Evolutionary conservation across 1,140 invertebrate genomes (phyloP), one percentile per base, ranked within the genome.

Genomic region (Pararge aegeria): DNA sequence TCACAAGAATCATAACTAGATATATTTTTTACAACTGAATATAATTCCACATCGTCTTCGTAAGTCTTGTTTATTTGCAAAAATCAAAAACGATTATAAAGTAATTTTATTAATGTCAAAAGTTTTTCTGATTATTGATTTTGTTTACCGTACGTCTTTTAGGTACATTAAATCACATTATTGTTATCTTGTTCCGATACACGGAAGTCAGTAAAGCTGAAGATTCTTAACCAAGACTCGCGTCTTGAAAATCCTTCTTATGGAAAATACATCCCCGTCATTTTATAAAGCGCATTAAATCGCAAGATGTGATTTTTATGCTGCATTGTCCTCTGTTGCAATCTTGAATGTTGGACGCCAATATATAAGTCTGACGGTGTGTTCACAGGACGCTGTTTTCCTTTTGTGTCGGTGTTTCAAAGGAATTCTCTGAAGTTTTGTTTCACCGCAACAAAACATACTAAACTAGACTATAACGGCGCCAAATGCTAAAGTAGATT

Each of bases 221-320:
- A 24, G n/a, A n/a, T n/a, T 7, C 24, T 24, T 24, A 24, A 24
- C 2, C 24, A 24, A 24, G 24, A 24, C 2, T 4, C 2, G 2
- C 3, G 7, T 7, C 1, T 20, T 12, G n/a, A 20, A 46, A 46
- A 20, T 12, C 7, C 19, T 10, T 52, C 16, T 50, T 29, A 18
- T 52, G 12, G 19, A 37, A 48, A 48, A 48, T 34, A 19, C 19
- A 20, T 19, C 42, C n/a, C 44, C 12, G 13, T 21, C 24, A 18
- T 40, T 20, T 46, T 46, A 20, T 46, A 19, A 37, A 29, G 21
- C 18, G 19, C 20, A 16, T 15, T 27, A 27, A 34, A 48, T 37
- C 42, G 21, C 50, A 19, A 60, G 57, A 53, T 60, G 52, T 53
- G 38, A 48, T 37, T 53, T 60, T 61, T 61, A 61, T 40, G 34